Evolutionary conservation across 2,888 invertebrate species (phyloP).

Genomic region (Anthophora plumipes): DNA sequence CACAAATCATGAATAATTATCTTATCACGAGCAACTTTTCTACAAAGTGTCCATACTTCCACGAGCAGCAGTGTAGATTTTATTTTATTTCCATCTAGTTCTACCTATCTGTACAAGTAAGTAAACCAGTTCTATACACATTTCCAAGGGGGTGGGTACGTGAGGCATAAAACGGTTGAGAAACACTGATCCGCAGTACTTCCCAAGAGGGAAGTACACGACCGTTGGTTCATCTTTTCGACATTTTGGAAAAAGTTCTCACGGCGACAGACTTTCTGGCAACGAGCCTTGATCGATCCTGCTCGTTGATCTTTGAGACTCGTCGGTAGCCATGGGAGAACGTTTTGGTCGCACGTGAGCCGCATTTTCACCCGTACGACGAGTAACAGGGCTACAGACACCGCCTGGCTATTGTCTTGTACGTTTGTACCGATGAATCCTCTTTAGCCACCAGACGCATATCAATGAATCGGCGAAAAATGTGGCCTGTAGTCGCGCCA

Average conservation of each 20-base stretch:
- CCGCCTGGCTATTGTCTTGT: constrained; percentile 67
- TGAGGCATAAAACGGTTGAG: too few relatives aligned
- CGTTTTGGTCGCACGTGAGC: constrained; percentile 69
- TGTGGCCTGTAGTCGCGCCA: constrained; percentile 25
- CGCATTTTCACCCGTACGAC: constrained; percentile 68
- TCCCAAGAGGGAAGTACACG: not conserved
- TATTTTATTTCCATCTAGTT: too few relatives aligned
- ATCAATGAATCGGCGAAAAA: constrained; percentile 53
- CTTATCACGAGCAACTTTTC: too few relatives aligned
- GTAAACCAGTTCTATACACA: too few relatives aligned
- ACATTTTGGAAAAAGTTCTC: constrained; percentile 48
- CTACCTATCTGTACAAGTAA: too few relatives aligned
- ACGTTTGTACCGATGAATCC: constrained; percentile 61
- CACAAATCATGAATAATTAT: too few relatives aligned
- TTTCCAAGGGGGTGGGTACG: too few relatives aligned
- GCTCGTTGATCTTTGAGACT: constrained; percentile 42
- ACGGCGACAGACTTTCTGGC: constrained; percentile 22
- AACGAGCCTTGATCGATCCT: constrained; percentile 43
- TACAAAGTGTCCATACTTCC: too few relatives aligned
- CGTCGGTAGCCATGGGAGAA: constrained; percentile 48
- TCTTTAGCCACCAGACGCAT: constrained; percentile 56
- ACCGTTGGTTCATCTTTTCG: not conserved
- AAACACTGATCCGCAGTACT: not conserved
- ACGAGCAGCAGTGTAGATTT: too few relatives aligned
- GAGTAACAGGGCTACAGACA: constrained; percentile 64